Evolutionary conservation across 2,888 invertebrate species (phyloP), one percentile per base, ranked within the genome.

Genomic region (Vanessa cardui): DNA sequence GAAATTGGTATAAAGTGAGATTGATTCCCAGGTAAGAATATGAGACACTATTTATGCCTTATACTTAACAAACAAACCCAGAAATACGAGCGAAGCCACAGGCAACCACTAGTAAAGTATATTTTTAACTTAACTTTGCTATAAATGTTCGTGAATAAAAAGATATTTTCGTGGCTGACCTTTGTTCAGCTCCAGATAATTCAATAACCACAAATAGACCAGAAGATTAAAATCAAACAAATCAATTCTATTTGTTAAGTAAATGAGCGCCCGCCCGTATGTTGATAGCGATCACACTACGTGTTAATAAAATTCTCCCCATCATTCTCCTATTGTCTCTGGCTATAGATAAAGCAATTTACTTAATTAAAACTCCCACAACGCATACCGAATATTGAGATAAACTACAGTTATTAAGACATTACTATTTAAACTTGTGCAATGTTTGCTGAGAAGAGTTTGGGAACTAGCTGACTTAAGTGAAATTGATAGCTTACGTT

Each of bases 321-420:
- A 84, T 84, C 82, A 85, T 71, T 80, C 74, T 75, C 74, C 85
- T 78, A 88, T 92, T 92, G 92, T 92, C 89, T 91, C 85, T 82
- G 71, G 72, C 71, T 76, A 74, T 72, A 87, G 91, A 92, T 92
- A 91, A 88, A 92, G 90, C 87, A 90, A 92, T 92, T 92, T 90
- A 90, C 84, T 88, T 92, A 92, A 92, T 92, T 92, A 92, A 88
- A 88, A 85, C 85, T 80, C 82, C 84, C 86, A 87, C 87, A 84
- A 84, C 74, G 73, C 72, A 76, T 75, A 80, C 78, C 76, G 73
- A 79, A 80, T 79, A 86, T 85, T 86, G 83, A 85, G 85, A 87
- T 85, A 84, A 86, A 86, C 83, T 83, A 79, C 76, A 68, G 83
- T 84, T 87, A 88, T 89, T 84, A 85, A 86, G 85, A 83, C 80